phyloP scores from a whole-genome alignment of 2,113 vertebrate genomes.

The Ovis aries region DNA sequence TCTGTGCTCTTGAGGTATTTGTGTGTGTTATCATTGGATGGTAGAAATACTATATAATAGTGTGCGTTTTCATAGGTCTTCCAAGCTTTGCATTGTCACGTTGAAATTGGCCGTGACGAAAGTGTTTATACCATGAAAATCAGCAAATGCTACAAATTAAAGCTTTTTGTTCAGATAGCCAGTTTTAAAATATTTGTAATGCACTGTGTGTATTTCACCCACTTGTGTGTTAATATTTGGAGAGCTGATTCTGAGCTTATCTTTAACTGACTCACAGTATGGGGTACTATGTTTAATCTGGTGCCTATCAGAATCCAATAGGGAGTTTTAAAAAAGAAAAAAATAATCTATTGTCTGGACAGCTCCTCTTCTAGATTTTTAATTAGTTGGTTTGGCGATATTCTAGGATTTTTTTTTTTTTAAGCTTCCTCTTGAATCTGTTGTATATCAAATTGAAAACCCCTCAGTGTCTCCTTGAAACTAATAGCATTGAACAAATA shows the following conservation, averaged over 20 bases:
- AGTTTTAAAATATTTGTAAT: conserved; percentile 9
- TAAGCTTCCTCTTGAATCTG: neutral
- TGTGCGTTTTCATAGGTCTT: neutral
- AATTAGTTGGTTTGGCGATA: neutral
- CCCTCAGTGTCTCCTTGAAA: neutral
- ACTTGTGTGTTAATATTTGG: neutral
- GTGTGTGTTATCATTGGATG: neutral
- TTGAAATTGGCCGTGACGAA: neutral
- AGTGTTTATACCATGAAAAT: neutral
- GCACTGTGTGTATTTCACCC: neutral
- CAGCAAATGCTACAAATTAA: neutral
- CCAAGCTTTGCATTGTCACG: neutral
- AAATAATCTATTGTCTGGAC: neutral
- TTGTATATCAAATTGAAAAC: neutral
- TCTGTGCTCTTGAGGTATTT: neutral
- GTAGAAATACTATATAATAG: neutral
- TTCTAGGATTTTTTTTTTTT: neutral
- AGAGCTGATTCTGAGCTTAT: neutral
- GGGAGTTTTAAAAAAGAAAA: neutral
- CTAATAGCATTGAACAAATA: neutral
- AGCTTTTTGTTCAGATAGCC: neutral
- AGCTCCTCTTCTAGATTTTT: neutral
- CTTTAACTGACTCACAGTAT: neutral
- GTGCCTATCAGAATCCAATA: neutral
- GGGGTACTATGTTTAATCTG: neutral